Base-by-base conservation (phyloP, 2,113 vertebrate genomes). In the Neopipo cinnamomea region DNA sequence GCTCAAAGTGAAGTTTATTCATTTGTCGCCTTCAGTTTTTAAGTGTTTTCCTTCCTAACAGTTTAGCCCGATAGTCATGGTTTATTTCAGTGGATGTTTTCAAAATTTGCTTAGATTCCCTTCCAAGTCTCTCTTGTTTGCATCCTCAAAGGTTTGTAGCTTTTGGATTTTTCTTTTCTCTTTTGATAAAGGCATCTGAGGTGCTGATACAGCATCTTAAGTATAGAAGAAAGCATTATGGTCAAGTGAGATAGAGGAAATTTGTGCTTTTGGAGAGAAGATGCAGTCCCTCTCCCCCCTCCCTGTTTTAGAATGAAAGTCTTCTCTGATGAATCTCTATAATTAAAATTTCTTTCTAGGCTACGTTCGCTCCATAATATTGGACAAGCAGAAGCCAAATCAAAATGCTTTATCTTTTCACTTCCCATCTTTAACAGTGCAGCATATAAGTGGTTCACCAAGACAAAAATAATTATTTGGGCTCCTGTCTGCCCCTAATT, bases 21-120 rank as follows among this genome's bases (percentile, higher is more conserved):
- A n/a, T 92, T 92, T 82, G 39, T 88, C 77, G 66, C 87, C 84
- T 96, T 91, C 70, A 87, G 76, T 94, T 95, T 94, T 95, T 59
- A 95, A 95, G 85, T 89, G 42, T 80, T 91, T 85, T 85, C 71
- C 62, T 83, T 91, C 76, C 52, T 86, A 91, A 95, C 31, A 44
- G 80, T 93, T 97, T 94, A 91, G 82, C 79, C 68, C 2, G 14
- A 91, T 97, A 88, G 62, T 86, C 58, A 90, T 3, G 14, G 68
- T 85, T 95, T 79, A 78, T 94, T 97, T 96, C 81, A 88, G 15
- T 88, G 93, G 46, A 62, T 89, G 53, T 95, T 89, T 50, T 82
- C 74, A 94, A 77, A 94, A 95, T 97, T 86, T 86, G 74, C 96
- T 98, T 93, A 85, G 84, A 96, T 96, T 96, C 67, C 59, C 67